Evolutionary conservation across 2,888 invertebrate genomes (phyloP).

Genomic region (Zhengitettix transpicula): DNA sequence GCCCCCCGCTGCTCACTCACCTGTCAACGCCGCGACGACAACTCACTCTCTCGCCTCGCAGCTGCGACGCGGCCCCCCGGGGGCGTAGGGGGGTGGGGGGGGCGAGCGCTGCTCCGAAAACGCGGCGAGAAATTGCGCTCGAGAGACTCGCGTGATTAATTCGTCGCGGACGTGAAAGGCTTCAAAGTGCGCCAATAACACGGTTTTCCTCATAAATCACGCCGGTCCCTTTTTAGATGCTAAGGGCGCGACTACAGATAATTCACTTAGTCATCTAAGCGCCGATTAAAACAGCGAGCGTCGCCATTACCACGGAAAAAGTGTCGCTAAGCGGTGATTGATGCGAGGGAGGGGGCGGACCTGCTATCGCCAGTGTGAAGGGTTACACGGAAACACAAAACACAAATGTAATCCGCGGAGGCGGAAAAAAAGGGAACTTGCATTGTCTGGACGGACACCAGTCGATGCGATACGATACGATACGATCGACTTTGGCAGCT

Average conservation of each 20-base stretch:
- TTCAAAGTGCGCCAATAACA: neutral
- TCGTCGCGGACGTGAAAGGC: neutral
- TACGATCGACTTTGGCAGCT: too few relatives aligned
- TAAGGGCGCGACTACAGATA: slow-evolving; percentile 1
- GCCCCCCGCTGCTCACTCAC: neutral
- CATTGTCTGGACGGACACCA: too few relatives aligned
- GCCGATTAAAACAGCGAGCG: slow-evolving; percentile 9
- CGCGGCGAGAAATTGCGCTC: slow-evolving; percentile 7
- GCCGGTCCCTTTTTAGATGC: slow-evolving; percentile 2
- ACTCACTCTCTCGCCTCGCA: too few relatives aligned
- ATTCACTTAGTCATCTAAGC: slow-evolving; percentile 11
- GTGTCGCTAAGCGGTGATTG: neutral
- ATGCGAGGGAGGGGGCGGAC: too few relatives aligned
- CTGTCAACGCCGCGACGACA: neutral
- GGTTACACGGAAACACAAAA: neutral
- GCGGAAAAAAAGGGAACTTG: too few relatives aligned
- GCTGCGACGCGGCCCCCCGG: too few relatives aligned
- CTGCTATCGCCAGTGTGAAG: neutral
- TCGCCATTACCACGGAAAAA: slow-evolving; percentile 3
- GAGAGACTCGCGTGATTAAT: slow-evolving; percentile 2
- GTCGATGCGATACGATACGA: too few relatives aligned
- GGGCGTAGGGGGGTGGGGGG: too few relatives aligned
- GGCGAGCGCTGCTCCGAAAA: too few relatives aligned
- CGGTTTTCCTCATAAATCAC: neutral
- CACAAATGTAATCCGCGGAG: too few relatives aligned